These are phyloP conservation scores for Callosobruchus maculatus DNA, from an alignment of 2,888 invertebrate species.

Conservation along the genomic window DNA sequence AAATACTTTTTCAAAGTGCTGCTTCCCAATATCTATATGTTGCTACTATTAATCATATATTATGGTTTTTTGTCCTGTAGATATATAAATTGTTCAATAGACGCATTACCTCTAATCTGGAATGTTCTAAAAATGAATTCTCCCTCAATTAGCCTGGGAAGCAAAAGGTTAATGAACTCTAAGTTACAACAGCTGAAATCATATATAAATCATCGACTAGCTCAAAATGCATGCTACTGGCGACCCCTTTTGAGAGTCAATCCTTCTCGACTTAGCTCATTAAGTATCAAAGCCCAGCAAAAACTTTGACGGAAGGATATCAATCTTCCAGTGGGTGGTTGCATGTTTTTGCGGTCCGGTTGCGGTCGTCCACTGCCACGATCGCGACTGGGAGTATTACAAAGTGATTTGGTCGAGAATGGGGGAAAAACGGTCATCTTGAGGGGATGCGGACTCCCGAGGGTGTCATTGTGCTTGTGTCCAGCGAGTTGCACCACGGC, in stretches of 20 bases:
- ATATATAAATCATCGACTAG: no score
- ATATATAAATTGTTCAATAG: no score
- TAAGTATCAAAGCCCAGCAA: background rate
- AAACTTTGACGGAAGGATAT: background rate
- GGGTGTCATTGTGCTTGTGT: background rate
- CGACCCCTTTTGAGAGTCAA: background rate
- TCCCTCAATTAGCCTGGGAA: no score
- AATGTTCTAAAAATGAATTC: no score
- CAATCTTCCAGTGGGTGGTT: background rate
- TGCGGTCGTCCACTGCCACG: background rate
- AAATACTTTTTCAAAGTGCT: no score
- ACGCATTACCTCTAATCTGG: no score
- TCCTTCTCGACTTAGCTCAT: background rate
- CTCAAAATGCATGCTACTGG: background rate
- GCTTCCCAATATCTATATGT: no score
- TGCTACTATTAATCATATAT: no score
- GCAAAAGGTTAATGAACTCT: no score
- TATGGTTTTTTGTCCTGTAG: no score
- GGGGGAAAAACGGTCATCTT: background rate
- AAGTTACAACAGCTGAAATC: no score
- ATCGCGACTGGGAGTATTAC: background rate
- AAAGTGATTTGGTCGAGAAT: background rate
- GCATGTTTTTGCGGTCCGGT: background rate
- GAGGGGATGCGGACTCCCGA: background rate
- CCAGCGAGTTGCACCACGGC: background rate